phyloP scores from a whole-genome alignment of 2,797 vertebrate species.

The Cyprinodon diabolis region DNA sequence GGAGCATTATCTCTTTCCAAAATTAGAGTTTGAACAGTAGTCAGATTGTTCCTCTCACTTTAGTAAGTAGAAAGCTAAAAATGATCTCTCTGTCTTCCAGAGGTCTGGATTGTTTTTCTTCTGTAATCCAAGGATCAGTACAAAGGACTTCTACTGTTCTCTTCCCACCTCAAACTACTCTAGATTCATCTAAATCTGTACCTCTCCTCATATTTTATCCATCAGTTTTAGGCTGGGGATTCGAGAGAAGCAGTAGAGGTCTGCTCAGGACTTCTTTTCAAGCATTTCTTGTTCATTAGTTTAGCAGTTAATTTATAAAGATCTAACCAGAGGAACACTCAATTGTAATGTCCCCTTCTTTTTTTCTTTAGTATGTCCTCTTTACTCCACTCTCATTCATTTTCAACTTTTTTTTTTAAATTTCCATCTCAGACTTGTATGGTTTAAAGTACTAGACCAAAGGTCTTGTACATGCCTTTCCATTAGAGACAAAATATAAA shows the following conservation, averaged over 20 bases:
- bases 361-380: slow-evolving; percentile 10
- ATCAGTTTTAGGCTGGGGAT: slow-evolving; percentile 35
- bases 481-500: neutral
- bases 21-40: slow-evolving; percentile 60
- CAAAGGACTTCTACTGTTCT: slow-evolving; percentile 62
- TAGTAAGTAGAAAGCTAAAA: slow-evolving; percentile 73
- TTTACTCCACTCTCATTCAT: neutral
- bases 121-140: slow-evolving; percentile 59
- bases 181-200: slow-evolving; percentile 62
- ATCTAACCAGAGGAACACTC: slow-evolving; percentile 43
- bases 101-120: slow-evolving; percentile 63
- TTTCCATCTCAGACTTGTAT: slow-evolving; percentile 23
- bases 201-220: slow-evolving; percentile 43
- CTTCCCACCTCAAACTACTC: slow-evolving; percentile 65
- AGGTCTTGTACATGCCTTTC: neutral
- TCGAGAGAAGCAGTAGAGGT: slow-evolving; percentile 39
- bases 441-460: neutral
- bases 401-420: slow-evolving; percentile 6
- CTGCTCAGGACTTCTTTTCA: slow-evolving; percentile 57
- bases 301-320: slow-evolving; percentile 60
- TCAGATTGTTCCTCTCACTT: slow-evolving; percentile 55
- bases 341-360: slow-evolving; percentile 26
- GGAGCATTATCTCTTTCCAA: slow-evolving; percentile 69
- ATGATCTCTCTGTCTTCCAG: slow-evolving; percentile 44
- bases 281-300: slow-evolving; percentile 53